Conservation (phyloP, 2,113 vertebrate genomes). For the Sigmodon hispidus region DNA sequence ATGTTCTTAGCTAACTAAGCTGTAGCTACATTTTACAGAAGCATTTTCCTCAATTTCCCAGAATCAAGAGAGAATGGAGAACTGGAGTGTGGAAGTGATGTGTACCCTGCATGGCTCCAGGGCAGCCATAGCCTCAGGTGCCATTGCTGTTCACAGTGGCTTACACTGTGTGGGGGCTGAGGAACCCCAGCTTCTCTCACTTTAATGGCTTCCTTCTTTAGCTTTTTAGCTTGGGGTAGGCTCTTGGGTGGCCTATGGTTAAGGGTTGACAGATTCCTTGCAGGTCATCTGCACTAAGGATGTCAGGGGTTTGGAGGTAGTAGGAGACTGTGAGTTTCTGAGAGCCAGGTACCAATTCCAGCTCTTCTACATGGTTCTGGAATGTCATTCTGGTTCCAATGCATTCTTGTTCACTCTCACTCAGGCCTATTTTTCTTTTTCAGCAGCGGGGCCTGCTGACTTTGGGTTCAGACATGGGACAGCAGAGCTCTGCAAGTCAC, state of each 20-base stretch:
- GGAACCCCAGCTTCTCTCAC: background rate
- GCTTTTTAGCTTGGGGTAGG: background rate
- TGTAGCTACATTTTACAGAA: background rate
- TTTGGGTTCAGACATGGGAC: background rate
- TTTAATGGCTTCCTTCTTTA: background rate
- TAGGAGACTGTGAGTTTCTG: background rate
- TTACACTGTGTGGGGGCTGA: no score
- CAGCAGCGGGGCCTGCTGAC: background rate
- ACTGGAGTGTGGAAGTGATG: background rate
- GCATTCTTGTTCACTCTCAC: background rate
- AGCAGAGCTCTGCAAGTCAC: background rate
- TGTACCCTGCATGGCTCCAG: background rate
- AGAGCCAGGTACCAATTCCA: background rate
- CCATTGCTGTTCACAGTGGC: rapidly evolving
- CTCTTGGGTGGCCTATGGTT: background rate
- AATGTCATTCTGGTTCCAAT: background rate
- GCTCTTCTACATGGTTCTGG: background rate
- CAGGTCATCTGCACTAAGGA: background rate
- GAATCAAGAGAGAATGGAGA: background rate
- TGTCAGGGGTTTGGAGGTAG: background rate
- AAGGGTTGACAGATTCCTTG: background rate
- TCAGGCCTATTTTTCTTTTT: background rate
- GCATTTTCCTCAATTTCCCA: background rate
- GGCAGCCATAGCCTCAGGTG: background rate
- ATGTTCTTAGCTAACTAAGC: background rate